Percentiles rank a stretch among this genome's conserved stretches.
Evolutionary conservation across 2,113 vertebrate genomes (phyloP).

Genomic region (Mobula hypostoma): DNA sequence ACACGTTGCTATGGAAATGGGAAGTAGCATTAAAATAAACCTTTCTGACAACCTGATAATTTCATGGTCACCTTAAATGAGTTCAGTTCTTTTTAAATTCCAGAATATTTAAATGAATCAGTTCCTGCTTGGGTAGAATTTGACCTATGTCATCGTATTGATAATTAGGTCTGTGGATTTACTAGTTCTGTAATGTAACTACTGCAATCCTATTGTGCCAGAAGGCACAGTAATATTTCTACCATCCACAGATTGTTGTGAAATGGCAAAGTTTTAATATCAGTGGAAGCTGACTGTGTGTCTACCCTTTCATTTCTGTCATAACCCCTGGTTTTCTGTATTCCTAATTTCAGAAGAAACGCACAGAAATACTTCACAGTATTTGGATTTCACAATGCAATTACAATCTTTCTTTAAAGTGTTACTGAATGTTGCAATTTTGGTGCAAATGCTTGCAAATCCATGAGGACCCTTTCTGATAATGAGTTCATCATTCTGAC

Average conservation of each 20-base stretch:
- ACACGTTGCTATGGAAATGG: too few relatives aligned
- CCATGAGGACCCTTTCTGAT: not conserved
- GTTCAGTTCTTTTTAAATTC: too few relatives aligned
- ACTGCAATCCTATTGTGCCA: not conserved
- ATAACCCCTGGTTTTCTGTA: not conserved
- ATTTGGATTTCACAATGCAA: not conserved
- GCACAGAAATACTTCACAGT: not conserved
- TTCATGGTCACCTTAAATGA: too few relatives aligned
- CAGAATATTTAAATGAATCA: too few relatives aligned
- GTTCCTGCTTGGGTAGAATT: too few relatives aligned
- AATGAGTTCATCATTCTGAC: conserved; percentile 7
- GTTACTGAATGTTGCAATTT: not conserved
- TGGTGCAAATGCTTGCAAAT: not conserved
- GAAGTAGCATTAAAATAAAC: too few relatives aligned
- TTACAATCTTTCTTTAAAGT: not conserved
- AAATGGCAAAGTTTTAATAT: not conserved
- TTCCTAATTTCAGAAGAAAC: not conserved
- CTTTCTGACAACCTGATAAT: too few relatives aligned
- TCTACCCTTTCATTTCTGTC: not conserved
- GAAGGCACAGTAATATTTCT: not conserved
- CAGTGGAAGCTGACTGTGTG: not conserved
- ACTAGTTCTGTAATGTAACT: too few relatives aligned
- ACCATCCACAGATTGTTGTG: not conserved
- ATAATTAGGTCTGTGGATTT: too few relatives aligned
- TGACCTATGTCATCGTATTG: too few relatives aligned